Percentiles rank a stretch among this genome's conserved stretches.
These are phyloP conservation scores for Diphyllodes magnificus DNA, from an alignment of 2,113 vertebrate species.

Conservation along the genomic window DNA sequence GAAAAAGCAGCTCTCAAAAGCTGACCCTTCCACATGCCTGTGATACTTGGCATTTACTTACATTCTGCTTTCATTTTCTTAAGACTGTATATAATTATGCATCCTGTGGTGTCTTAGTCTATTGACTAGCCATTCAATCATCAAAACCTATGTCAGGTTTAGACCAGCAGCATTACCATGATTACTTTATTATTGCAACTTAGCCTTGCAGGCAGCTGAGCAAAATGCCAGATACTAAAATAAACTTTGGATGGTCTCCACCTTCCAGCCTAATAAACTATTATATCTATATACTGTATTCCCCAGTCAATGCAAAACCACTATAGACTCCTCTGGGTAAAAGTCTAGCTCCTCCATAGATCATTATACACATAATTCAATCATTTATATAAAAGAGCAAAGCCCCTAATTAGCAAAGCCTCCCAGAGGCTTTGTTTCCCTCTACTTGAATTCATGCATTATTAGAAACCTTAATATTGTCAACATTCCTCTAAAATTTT, in stretches of 20 bases:
- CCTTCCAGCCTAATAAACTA: background rate
- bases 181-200: background rate
- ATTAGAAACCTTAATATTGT: constrained; percentile 52
- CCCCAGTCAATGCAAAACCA: constrained; percentile 9
- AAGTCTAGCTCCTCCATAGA: constrained; percentile 15
- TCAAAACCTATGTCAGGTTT: background rate
- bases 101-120: background rate
- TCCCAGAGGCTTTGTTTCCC: constrained; percentile 12
- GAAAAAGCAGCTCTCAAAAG: background rate
- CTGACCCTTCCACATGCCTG: background rate
- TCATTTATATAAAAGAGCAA: constrained; percentile 26
- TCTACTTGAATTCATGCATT: constrained; percentile 10
- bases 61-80: background rate
- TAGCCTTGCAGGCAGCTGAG: background rate
- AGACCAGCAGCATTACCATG: background rate
- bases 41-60: background rate
- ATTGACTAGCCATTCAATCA: background rate
- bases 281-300: background rate
- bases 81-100: background rate
- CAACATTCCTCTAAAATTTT: constrained; percentile 41
- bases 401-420: constrained; percentile 25
- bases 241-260: background rate
- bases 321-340: constrained; percentile 15
- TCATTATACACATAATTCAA: background rate
- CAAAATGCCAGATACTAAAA: background rate